Evolutionary conservation across 2,797 vertebrate genomes (phyloP).

Genomic region (Hemitrygon akajei): DNA sequence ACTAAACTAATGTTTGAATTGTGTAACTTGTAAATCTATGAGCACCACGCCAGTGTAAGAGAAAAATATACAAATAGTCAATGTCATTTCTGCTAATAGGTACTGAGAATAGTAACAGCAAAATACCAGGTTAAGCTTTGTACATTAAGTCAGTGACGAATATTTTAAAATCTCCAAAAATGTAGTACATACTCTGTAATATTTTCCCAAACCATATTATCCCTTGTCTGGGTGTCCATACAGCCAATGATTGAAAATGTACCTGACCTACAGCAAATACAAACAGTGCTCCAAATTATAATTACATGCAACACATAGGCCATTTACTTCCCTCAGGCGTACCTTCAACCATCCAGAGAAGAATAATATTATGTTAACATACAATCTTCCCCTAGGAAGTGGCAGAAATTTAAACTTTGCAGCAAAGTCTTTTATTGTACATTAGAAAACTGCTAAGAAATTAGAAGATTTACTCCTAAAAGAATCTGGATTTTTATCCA

Average conservation of each 20-base stretch:
- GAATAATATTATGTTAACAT: background rate
- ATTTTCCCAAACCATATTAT: background rate
- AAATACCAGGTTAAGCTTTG: background rate
- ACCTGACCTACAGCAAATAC: background rate
- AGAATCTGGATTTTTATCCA: background rate
- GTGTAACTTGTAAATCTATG: background rate
- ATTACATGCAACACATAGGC: background rate
- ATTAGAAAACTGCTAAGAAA: background rate
- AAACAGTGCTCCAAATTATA: background rate
- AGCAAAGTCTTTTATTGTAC: background rate
- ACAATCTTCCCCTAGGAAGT: background rate
- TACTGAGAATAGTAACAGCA: background rate
- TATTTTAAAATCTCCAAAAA: background rate
- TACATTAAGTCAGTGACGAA: background rate
- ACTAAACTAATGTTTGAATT: background rate
- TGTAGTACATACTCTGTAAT: background rate
- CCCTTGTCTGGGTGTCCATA: background rate
- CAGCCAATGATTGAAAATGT: background rate
- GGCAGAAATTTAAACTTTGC: slow-evolving; percentile 3
- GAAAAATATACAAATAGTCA: background rate
- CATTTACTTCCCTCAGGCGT: background rate
- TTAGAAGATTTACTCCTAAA: background rate
- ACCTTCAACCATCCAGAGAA: slow-evolving; percentile 9
- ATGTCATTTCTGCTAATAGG: background rate
- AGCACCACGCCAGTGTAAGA: background rate